phyloP scores from a whole-genome alignment of 2,888 invertebrate genomes.

The Chymomyza caudatula region DNA sequence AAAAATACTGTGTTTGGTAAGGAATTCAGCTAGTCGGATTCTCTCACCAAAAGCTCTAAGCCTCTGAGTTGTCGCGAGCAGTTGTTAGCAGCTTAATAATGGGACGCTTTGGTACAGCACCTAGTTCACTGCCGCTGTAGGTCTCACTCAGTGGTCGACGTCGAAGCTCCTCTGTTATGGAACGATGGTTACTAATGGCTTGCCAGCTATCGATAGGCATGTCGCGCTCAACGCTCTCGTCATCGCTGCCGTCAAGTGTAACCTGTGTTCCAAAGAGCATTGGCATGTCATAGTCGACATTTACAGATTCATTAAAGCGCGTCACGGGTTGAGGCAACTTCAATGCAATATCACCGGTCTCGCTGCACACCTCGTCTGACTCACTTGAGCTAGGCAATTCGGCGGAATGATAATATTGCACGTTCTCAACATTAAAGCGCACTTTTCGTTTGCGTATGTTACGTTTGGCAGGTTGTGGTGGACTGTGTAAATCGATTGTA shows the following conservation, averaged over 20 bases:
- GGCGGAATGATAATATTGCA: constrained; percentile 55
- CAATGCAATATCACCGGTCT: constrained; percentile 9
- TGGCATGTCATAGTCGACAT: constrained; percentile 29
- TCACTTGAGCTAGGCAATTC: constrained; percentile 43
- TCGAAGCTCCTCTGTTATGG: constrained; percentile 74
- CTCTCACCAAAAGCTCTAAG: constrained; percentile 24
- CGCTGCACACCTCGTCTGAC: constrained; percentile 29
- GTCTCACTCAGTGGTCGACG: neutral
- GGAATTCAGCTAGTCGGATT: constrained; percentile 32
- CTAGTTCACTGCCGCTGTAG: neutral
- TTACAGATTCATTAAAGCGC: constrained; percentile 31
- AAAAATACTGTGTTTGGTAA: constrained; percentile 63
- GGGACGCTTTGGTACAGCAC: constrained; percentile 13
- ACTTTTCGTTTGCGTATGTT: constrained; percentile 52
- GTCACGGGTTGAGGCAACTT: constrained; percentile 48
- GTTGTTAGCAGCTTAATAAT: constrained; percentile 12
- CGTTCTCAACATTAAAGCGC: constrained; percentile 65
- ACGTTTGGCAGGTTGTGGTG: constrained; percentile 48
- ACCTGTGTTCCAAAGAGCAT: constrained; percentile 62
- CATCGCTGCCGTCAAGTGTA: constrained; percentile 52
- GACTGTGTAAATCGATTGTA: neutral
- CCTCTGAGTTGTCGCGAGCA: constrained; percentile 33
- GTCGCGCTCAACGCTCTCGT: constrained; percentile 36
- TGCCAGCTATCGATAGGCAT: constrained; percentile 78
- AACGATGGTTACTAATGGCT: constrained; percentile 80